Evolutionary conservation across 2,888 invertebrate species (phyloP).

Genomic region (Apantesis nais): DNA sequence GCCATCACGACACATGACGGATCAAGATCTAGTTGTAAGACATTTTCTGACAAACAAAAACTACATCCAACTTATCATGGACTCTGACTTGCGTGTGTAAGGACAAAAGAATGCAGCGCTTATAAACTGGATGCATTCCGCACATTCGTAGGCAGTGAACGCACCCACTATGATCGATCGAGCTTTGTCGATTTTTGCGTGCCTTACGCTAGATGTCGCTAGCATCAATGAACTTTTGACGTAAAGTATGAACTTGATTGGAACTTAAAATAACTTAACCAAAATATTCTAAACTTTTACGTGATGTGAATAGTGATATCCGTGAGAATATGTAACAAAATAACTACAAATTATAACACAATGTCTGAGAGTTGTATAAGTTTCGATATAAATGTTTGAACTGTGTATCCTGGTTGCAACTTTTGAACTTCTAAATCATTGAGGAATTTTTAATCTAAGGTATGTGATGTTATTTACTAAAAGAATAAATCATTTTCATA

Average conservation of each 20-base stretch:
- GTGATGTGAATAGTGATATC: constrained; percentile 74
- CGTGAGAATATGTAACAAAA: constrained; percentile 65
- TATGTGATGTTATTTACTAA: constrained; percentile 53
- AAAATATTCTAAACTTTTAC: constrained; percentile 79
- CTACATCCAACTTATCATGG: constrained; percentile 60
- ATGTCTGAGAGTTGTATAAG: constrained; percentile 64
- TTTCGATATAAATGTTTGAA: constrained; percentile 48
- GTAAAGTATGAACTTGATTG: constrained; percentile 75
- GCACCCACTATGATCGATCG: constrained; percentile 69
- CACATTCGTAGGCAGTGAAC: constrained; percentile 56
- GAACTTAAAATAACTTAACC: constrained; percentile 81
- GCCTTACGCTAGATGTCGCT: constrained; percentile 73
- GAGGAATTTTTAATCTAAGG: constrained; percentile 47
- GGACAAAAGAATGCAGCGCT: constrained; percentile 41
- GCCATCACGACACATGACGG: constrained; percentile 58
- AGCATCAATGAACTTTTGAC: constrained; percentile 82
- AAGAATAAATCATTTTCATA: constrained; percentile 23
- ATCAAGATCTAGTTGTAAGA: constrained; percentile 66
- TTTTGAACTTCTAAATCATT: constrained; percentile 45
- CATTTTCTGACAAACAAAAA: constrained; percentile 66
- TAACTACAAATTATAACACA: constrained; percentile 64
- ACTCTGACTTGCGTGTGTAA: constrained; percentile 45
- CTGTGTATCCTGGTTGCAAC: constrained; percentile 51
- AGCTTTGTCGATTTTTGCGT: constrained; percentile 73
- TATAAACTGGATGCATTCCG: constrained; percentile 63